phyloP scores from a whole-genome alignment of 2,888 invertebrate genomes.

The Cremastinae sp. region DNA sequence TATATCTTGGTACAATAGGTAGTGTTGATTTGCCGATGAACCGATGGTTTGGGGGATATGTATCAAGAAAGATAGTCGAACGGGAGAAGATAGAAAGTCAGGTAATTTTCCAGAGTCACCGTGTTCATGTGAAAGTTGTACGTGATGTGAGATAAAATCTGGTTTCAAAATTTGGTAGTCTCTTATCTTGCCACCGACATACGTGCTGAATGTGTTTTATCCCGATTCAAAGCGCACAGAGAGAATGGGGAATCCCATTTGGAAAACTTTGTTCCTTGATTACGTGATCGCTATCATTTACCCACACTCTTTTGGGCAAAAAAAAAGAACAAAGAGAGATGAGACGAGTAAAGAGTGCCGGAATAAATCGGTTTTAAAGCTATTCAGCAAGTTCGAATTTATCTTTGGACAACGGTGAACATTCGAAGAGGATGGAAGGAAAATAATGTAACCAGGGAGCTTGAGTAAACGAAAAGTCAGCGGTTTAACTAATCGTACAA shows the following conservation, averaged over 20 bases:
- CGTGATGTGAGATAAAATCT: too few species aligned
- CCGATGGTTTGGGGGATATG: too few species aligned
- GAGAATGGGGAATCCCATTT: conserved; percentile 6
- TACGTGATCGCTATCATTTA: conserved; percentile 2
- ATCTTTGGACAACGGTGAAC: conserved; percentile 28
- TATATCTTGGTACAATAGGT: too few species aligned
- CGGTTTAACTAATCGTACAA: conserved; percentile 39
- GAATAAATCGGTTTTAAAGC: conserved; percentile 37
- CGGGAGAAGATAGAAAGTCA: too few species aligned
- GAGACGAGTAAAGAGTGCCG: conserved; percentile 17
- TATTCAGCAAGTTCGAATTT: conserved; percentile 32
- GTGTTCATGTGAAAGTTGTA: too few species aligned
- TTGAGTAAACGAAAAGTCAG: conserved; percentile 36
- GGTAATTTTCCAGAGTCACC: too few species aligned
- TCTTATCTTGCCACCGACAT: conserved; percentile 1
- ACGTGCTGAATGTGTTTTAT: conserved; percentile 4
- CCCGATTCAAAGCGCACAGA: conserved; percentile 4
- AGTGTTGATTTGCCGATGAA: too few species aligned
- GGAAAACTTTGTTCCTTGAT: conserved; percentile 36
- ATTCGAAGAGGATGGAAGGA: conserved; percentile 1
- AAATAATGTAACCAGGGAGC: conserved; percentile 24
- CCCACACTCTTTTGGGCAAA: neutral
- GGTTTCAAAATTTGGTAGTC: too few species aligned
- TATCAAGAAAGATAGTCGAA: too few species aligned
- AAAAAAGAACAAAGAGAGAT: conserved; percentile 14